These are phyloP conservation scores for Tachysurus vachellii DNA, from an alignment of 2,113 vertebrate genomes.

Conservation along the genomic window DNA sequence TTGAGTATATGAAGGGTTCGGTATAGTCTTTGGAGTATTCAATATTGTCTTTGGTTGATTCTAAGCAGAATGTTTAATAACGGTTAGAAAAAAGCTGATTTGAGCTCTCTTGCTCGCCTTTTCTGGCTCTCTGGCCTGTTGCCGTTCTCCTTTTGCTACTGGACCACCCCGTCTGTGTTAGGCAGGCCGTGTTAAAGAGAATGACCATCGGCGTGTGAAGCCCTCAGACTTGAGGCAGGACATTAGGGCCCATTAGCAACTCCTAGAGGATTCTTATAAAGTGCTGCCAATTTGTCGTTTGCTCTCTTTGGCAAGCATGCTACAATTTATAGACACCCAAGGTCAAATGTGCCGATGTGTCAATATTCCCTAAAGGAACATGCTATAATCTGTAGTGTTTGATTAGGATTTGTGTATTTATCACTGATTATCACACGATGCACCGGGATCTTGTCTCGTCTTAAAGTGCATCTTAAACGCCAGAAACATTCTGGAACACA, in stretches of 20 bases:
- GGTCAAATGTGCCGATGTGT: constrained; percentile 69
- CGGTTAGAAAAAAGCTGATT: not conserved
- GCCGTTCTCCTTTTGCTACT: constrained; percentile 28
- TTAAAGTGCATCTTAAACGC: not conserved
- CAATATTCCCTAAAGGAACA: not conserved
- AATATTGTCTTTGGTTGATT: not conserved
- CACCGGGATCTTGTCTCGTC: too few relatives aligned
- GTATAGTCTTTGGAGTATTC: not conserved
- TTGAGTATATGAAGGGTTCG: not conserved
- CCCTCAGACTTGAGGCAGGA: constrained; percentile 67
- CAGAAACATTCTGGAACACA: not conserved
- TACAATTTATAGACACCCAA: constrained; percentile 62
- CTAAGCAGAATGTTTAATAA: not conserved
- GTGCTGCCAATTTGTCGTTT: constrained; percentile 77
- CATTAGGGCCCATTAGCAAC: constrained; percentile 80
- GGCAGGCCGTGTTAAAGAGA: constrained; percentile 62
- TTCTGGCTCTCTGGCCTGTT: not conserved
- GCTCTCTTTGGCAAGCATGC: constrained; percentile 68
- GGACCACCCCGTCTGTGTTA: constrained; percentile 63
- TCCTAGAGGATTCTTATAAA: constrained; percentile 79
- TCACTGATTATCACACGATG: not conserved
- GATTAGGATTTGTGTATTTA: not conserved
- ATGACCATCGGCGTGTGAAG: constrained; percentile 67
- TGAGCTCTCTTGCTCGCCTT: not conserved
- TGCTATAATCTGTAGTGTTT: not conserved